Conservation (phyloP, 2,113 vertebrate genomes). For the Amazona vittata region DNA sequence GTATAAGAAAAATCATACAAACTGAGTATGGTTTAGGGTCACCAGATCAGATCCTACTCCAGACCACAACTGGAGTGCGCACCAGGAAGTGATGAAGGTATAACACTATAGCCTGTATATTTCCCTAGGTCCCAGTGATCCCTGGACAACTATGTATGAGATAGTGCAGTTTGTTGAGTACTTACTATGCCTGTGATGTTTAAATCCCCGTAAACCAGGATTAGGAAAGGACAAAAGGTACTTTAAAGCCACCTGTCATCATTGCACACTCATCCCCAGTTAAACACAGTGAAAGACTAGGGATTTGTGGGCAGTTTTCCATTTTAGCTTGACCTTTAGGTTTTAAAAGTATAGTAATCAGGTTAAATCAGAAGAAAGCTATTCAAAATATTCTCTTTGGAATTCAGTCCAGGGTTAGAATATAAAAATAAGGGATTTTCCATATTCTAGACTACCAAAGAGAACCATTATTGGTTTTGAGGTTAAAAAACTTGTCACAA, state of each 20-base stretch:
- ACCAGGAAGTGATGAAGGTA: background rate
- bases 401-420: background rate
- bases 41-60: background rate
- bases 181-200: constrained; percentile 27
- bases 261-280: background rate
- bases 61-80: background rate
- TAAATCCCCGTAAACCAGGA: constrained; percentile 62
- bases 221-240: constrained; percentile 60
- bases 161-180: background rate
- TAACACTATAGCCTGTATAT: background rate
- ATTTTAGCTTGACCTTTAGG: constrained; percentile 20
- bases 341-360: background rate
- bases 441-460: background rate
- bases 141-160: background rate
- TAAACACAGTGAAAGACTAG: constrained; percentile 31
- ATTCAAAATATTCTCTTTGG: background rate
- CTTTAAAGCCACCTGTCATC: constrained; percentile 65
- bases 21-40: background rate
- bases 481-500: background rate
- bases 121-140: background rate
- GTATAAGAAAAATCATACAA: background rate
- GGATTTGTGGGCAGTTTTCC: constrained; percentile 4
- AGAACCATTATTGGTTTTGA: background rate
- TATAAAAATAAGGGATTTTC: background rate
- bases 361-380: background rate